Base-by-base conservation (phyloP, 2,113 vertebrate species). In the Lasiurus cinereus region DNA sequence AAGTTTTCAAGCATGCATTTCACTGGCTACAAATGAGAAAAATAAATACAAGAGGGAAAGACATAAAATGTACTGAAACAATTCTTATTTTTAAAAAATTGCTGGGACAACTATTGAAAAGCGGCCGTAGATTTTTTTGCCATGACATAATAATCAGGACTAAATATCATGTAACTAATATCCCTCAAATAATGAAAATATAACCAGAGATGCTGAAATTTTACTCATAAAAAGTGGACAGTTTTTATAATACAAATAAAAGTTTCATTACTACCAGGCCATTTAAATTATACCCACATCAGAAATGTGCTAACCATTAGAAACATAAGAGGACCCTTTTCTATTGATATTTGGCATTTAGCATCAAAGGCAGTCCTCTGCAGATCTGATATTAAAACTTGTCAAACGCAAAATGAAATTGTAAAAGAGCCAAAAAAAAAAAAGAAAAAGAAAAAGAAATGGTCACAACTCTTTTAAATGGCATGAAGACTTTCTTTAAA, bases 371-470 rank as follows among this genome's bases (percentile, higher is more conserved):
- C 90, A 90, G 90, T 89, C 84, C 96, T 98, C 96, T 70, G 91
- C 91, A 97, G 92, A 97, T 90, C 94, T 98, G 97, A 95, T 94
- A 98, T 93, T 96, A 97, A 96, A 97, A 97, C 92, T 96, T 97
- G 96, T 94, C 97, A 97, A 95, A 96, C 96, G 91, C 77, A 97
- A 92, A 97, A 94, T 96, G 95, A 98, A 98, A 98, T 27, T 94
- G 97, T 90, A 96, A 97, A 82, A 94, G 85, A 96, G 96, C 96
- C 96, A 97, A 98, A 95, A 97, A 39, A 39, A 5, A 39, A 39
- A 39, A 97, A 98, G 94, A 97, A 39, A 39, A 5, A 39, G 5
- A 39, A 39, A 97, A 33, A 84, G 16, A 67, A 78, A 83, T 14
- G 59, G 91, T 82, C 94, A 73, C 69, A 80, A 48, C 62, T 88